Percentiles rank a stretch among this genome's conserved stretches.
Conservation (phyloP, 2,797 vertebrate species). For the Molossus molossus region DNA sequence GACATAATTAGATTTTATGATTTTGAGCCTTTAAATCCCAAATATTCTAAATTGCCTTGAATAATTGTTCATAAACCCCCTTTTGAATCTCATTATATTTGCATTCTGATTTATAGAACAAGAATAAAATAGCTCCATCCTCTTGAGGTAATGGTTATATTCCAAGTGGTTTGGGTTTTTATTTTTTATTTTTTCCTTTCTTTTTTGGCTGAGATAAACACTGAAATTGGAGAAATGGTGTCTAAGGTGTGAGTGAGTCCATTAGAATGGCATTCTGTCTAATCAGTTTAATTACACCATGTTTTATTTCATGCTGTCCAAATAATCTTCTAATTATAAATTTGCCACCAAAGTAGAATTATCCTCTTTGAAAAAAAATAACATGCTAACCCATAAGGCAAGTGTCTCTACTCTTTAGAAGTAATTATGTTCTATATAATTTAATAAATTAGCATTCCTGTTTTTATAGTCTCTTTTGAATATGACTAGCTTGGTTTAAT, state of each 20-base stretch:
- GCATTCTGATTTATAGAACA: slow-evolving; percentile 23
- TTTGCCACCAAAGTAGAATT: slow-evolving; percentile 34
- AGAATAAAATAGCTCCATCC: neutral
- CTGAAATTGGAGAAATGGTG: neutral
- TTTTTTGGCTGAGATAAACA: neutral
- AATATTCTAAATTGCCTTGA: slow-evolving; percentile 39
- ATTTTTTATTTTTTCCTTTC: neutral
- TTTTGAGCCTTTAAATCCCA: slow-evolving; percentile 7
- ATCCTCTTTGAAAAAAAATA: neutral
- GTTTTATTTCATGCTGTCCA: slow-evolving; percentile 1
- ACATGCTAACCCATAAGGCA: neutral
- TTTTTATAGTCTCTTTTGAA: slow-evolving; percentile 1
- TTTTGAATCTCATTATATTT: slow-evolving; percentile 25
- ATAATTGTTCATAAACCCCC: slow-evolving; percentile 10
- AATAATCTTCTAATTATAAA: neutral
- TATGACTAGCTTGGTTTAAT: neutral
- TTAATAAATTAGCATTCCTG: neutral
- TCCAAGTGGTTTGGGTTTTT: neutral
- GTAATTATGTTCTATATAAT: neutral
- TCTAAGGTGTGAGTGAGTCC: neutral
- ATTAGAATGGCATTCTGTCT: neutral
- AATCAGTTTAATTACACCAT: neutral
- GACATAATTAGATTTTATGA: slow-evolving; percentile 52
- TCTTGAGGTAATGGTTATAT: neutral
- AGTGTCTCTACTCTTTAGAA: neutral